phyloP scores from a whole-genome alignment of 2,797 vertebrate species.

The Myotis myotis region DNA sequence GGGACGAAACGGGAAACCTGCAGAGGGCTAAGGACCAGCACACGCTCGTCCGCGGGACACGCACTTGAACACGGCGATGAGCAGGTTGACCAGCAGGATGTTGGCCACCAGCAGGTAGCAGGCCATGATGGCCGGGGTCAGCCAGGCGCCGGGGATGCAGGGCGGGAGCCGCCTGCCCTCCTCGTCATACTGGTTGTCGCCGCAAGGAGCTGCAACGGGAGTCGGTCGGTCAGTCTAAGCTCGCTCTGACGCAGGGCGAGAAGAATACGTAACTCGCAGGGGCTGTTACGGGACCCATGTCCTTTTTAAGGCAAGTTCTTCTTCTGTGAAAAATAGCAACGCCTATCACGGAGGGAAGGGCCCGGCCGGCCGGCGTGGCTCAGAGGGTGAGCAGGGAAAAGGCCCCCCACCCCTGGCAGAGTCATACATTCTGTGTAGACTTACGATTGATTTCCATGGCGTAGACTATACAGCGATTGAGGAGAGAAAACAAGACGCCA shows the following conservation, averaged over 20 bases:
- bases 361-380: too few relatives aligned
- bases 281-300: not conserved
- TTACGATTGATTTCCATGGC: slow-evolving; percentile 99
- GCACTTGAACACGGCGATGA: slow-evolving; percentile 99
- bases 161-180: slow-evolving; percentile 98
- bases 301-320: not conserved
- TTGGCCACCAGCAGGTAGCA: slow-evolving; percentile 99
- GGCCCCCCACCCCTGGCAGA: not conserved
- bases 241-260: not conserved
- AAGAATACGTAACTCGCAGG: not conserved
- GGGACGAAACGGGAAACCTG: not conserved
- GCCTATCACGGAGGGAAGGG: not conserved
- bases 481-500: slow-evolving; percentile 72
- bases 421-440: slow-evolving; percentile 78
- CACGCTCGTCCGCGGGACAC: not conserved
- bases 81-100: slow-evolving; percentile 97
- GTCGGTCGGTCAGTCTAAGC: not conserved
- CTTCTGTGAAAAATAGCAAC: slow-evolving; percentile 1
- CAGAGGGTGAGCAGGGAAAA: too few relatives aligned
- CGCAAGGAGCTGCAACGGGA: slow-evolving; percentile 92
- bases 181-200: slow-evolving; percentile 97
- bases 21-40: not conserved
- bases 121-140: slow-evolving; percentile 98
- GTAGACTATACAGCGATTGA: slow-evolving; percentile 89
- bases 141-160: slow-evolving; percentile 98